phyloP scores from a whole-genome alignment of 2,113 vertebrate species.

The Sinosuthora webbiana region DNA sequence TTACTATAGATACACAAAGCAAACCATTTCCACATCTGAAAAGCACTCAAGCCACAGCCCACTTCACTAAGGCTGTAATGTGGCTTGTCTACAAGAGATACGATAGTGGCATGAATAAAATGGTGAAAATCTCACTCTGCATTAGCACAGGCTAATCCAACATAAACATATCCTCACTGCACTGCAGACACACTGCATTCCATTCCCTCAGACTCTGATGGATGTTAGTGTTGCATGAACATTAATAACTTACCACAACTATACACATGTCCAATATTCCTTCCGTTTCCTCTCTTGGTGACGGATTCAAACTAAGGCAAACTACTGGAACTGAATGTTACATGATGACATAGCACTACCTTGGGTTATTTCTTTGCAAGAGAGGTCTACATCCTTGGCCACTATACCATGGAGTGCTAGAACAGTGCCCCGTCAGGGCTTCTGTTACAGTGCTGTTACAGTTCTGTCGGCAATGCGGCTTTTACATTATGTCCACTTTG shows the following conservation, averaged over 20 bases:
- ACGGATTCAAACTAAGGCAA: background rate
- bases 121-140: background rate
- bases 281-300: background rate
- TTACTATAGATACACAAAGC: constrained; percentile 36
- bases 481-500: background rate
- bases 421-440: background rate
- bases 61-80: background rate
- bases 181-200: background rate
- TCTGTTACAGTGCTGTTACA: background rate
- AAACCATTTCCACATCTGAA: background rate
- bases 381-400: background rate
- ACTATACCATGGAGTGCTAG: background rate
- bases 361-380: background rate
- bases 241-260: background rate
- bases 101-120: background rate
- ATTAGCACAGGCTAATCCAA: background rate
- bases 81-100: background rate
- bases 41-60: background rate
- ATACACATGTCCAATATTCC: background rate
- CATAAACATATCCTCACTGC: background rate
- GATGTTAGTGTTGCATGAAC: background rate
- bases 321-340: background rate
- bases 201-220: background rate
- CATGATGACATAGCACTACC: background rate
- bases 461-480: background rate